phyloP scores from a whole-genome alignment of 2,888 invertebrate species.

The Monoplex corrugatus region DNA sequence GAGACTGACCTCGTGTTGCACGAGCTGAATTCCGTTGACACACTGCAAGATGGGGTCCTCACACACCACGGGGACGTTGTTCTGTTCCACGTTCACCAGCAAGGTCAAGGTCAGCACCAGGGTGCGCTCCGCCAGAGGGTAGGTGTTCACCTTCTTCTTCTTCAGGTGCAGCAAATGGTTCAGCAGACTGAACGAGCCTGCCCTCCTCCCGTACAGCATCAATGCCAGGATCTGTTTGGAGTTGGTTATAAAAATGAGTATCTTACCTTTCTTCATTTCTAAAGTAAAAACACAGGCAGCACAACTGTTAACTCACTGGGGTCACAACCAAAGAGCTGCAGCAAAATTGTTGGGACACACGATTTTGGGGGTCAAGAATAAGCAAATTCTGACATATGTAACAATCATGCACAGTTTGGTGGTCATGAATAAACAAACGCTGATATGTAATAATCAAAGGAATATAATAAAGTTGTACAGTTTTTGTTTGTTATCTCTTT shows the following conservation, averaged over 20 bases:
- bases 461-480: no score
- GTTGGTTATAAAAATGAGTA: no score
- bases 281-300: not conserved
- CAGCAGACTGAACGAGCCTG: conserved; percentile 19
- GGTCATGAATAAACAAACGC: no score
- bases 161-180: conserved; percentile 21
- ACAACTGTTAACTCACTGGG: no score
- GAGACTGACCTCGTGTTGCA: not conserved
- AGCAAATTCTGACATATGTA: no score
- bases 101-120: conserved; percentile 62
- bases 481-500: no score
- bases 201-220: not conserved
- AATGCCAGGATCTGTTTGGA: not conserved
- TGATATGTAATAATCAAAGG: no score
- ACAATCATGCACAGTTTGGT: no score
- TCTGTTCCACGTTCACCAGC: conserved; percentile 63
- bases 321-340: no score
- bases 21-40: not conserved
- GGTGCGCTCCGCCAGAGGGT: conserved; percentile 62
- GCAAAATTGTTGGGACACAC: no score
- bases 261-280: no score
- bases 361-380: no score
- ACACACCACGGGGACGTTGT: not conserved
- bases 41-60: conserved; percentile 29
- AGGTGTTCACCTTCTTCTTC: not conserved